Percentiles rank a stretch among this genome's conserved stretches.
These are phyloP conservation scores for Magallana nippona DNA, from an alignment of 2,888 invertebrate genomes.

Conservation along the genomic window DNA sequence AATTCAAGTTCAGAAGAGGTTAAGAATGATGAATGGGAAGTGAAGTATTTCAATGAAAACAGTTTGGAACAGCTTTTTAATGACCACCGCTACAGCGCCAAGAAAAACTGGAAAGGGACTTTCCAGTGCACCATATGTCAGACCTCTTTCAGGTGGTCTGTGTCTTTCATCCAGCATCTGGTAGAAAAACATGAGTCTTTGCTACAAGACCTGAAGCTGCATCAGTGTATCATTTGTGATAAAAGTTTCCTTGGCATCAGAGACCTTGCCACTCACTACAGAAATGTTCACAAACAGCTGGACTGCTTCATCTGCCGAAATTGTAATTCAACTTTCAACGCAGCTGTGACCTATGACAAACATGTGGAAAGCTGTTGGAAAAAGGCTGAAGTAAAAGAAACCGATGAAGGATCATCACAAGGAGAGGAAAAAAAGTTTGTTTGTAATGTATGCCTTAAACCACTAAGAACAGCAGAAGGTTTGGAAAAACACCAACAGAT, in stretches of 20 bases:
- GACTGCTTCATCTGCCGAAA: constrained; percentile 16
- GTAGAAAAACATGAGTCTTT: constrained; percentile 33
- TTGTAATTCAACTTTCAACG: constrained; percentile 9
- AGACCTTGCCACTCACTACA: constrained; percentile 31
- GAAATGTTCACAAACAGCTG: constrained; percentile 26
- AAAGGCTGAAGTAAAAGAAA: background rate
- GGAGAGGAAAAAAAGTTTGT: background rate
- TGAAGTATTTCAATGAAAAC: background rate
- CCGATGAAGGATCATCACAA: background rate
- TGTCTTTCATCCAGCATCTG: constrained; percentile 37
- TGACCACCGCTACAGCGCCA: constrained; percentile 12
- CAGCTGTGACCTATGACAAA: background rate
- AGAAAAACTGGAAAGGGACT: constrained; percentile 14
- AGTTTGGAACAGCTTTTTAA: constrained; percentile 28
- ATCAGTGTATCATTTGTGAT: constrained; percentile 40
- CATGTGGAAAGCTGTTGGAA: constrained; percentile 12
- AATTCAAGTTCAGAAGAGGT: background rate
- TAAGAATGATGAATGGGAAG: background rate
- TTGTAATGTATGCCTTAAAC: constrained; percentile 39
- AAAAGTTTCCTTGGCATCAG: constrained; percentile 4
- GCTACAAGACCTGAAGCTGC: constrained; percentile 10
- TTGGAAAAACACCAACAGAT: constrained; percentile 41
- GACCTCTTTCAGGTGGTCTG: constrained; percentile 19
- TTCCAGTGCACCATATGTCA: constrained; percentile 6
- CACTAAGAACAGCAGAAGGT: constrained; percentile 29